phyloP scores from a whole-genome alignment of 2,888 invertebrate genomes.

The Eristalis arbustorum region DNA sequence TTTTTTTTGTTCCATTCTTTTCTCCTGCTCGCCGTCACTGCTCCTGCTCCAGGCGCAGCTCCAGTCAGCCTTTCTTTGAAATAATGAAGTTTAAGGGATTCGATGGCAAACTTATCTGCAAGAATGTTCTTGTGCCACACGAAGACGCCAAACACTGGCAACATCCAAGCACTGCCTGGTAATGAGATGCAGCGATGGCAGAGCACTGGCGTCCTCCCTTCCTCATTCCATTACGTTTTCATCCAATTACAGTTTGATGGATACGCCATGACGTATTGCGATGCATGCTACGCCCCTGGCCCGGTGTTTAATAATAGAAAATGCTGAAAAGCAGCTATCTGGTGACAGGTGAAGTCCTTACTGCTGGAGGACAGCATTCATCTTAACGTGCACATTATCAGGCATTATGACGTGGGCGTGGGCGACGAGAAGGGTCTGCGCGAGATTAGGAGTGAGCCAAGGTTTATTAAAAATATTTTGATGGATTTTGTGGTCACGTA shows the following conservation, averaged over 20 bases:
- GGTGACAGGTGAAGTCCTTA: constrained; percentile 62
- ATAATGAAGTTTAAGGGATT: constrained; percentile 66
- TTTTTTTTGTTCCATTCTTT: constrained; percentile 3
- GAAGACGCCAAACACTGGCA: constrained; percentile 1
- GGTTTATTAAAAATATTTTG: constrained; percentile 71
- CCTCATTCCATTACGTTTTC: constrained; percentile 49
- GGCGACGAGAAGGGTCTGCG: no score
- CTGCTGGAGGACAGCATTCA: constrained; percentile 44
- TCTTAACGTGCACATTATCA: constrained; percentile 69
- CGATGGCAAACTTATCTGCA: constrained; percentile 66
- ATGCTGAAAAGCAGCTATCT: constrained; percentile 48
- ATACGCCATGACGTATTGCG: constrained; percentile 63
- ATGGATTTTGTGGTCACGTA: constrained; percentile 71
- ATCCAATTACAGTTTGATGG: constrained; percentile 70
- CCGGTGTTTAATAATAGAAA: constrained; percentile 62
- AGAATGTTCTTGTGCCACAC: constrained; percentile 35
- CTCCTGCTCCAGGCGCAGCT: background rate
- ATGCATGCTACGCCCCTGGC: constrained; percentile 25
- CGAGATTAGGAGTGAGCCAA: constrained; percentile 21
- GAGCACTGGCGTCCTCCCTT: constrained; percentile 23
- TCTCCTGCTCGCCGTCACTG: background rate
- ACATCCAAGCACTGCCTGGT: constrained; percentile 16
- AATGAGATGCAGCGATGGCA: constrained; percentile 65
- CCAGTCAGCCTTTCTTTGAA: constrained; percentile 31
- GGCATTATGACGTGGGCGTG: constrained; percentile 39